Percentiles rank a stretch among this genome's conserved stretches.
phyloP scores from a whole-genome alignment of 1,140 invertebrate genomes.

The Leptinotarsa defecta region DNA sequence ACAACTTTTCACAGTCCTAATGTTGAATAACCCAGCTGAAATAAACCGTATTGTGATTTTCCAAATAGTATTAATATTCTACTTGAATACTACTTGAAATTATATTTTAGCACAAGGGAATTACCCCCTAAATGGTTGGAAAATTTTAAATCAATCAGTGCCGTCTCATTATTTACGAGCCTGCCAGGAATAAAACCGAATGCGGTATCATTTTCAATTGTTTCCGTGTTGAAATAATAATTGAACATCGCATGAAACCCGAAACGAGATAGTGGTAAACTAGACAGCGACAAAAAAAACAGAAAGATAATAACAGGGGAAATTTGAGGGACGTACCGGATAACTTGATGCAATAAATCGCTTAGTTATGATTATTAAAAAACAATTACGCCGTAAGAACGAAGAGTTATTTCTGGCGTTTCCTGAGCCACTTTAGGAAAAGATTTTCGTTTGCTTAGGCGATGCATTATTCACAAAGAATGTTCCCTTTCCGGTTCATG shows the following conservation, averaged over 20 bases:
- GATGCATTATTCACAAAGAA: slow-evolving; percentile 43
- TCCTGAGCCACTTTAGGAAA: slow-evolving; percentile 34
- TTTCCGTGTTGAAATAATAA: slow-evolving; percentile 29
- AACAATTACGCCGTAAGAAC: slow-evolving; percentile 20
- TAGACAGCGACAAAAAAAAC: slow-evolving; percentile 18
- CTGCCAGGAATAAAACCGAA: slow-evolving; percentile 19
- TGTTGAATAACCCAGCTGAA: no score
- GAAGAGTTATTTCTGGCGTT: slow-evolving; percentile 20
- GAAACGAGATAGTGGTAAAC: slow-evolving; percentile 16
- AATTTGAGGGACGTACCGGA: slow-evolving; percentile 16
- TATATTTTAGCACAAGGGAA: no score
- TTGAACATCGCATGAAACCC: slow-evolving; percentile 23
- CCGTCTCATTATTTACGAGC: neutral
- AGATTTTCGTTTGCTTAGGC: slow-evolving; percentile 42
- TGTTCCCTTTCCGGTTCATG: slow-evolving; percentile 40
- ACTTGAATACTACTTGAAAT: no score
- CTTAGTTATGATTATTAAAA: slow-evolving; percentile 24
- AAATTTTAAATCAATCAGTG: no score
- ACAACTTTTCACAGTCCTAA: no score
- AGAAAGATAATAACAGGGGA: neutral
- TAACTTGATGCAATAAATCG: neutral
- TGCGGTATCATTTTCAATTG: slow-evolving; percentile 27
- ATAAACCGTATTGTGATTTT: no score
- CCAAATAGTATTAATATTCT: no score
- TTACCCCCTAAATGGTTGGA: no score